These are phyloP conservation scores for Lamellibrachia satsuma DNA, from an alignment of 2,888 invertebrate species.

Conservation along the genomic window DNA sequence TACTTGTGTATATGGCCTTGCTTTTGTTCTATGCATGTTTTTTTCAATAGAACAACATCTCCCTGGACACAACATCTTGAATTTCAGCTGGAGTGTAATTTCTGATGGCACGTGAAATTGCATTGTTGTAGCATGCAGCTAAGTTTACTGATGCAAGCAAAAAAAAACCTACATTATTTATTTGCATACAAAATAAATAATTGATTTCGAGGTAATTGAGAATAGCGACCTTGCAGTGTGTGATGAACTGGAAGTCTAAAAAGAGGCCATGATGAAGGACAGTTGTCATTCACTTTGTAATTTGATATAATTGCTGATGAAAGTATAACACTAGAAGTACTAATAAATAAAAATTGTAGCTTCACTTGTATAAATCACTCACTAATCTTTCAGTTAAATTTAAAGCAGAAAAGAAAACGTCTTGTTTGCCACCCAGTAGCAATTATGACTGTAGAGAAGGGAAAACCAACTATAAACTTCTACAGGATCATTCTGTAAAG, in stretches of 20 bases:
- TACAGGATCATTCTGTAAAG: too few relatives aligned
- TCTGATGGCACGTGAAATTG: slow-evolving; percentile 6
- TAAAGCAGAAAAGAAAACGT: too few relatives aligned
- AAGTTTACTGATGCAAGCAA: not conserved
- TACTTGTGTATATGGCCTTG: not conserved
- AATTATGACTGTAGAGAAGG: too few relatives aligned
- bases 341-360: too few relatives aligned
- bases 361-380: too few relatives aligned
- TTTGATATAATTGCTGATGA: too few relatives aligned
- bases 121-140: not conserved
- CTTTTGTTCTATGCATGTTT: not conserved
- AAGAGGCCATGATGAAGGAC: not conserved
- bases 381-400: too few relatives aligned
- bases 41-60: not conserved
- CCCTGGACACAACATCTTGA: not conserved
- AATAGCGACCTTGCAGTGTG: not conserved
- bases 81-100: not conserved
- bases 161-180: not conserved
- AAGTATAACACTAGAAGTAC: too few relatives aligned
- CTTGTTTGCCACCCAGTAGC: too few relatives aligned
- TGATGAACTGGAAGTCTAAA: not conserved
- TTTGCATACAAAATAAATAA: slow-evolving; percentile 5
- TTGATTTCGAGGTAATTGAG: not conserved
- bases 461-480: too few relatives aligned
- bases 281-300: not conserved